Base-by-base conservation (phyloP, 2,113 vertebrate genomes). In the Semnornis frantzii region DNA sequence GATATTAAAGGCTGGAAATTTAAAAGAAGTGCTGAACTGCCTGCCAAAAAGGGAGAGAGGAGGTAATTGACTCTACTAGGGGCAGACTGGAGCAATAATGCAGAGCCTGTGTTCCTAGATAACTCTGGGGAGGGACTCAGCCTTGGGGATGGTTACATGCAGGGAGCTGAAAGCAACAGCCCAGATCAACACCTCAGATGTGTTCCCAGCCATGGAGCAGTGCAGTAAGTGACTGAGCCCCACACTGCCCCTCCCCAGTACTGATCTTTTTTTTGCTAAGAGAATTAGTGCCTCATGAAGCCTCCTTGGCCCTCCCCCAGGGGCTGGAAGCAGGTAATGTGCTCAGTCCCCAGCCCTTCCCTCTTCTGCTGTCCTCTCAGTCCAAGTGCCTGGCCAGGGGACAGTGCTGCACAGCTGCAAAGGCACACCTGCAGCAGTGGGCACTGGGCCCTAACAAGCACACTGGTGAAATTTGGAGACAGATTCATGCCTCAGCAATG, bases 21-120 rank as follows among this genome's bases (percentile, higher is more conserved):
- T 52, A 82, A 92, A 90, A 96, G 74, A 90, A 96, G 74, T 72
- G 88, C 73, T 76, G 91, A 90, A 65, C 34, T 73, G 84, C 34
- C 77, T 96, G 94, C 95, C 95, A 93, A 55, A 93, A 95, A 75
- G 63, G 0, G 1, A 31, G 89, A 86, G 95, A 65, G 89, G 92
- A 92, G 90, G 92, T 94, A 96, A 94, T 86, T 84, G 91, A 75
- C 90, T 94, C 83, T 87, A 92, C 82, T 58, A 90, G 89, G 55
- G 66, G 63, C 77, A 90, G 81, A 63, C 34, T 79, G 85, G 70
- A 64, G 94, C 77, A 24, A 77, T 57, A 83, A 88, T 64, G 54
- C 70, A 72, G 73, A 92, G 77, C 70, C 44, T 31, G 77, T 62
- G 63, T 89, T 96, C 93, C 92, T 89, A 92, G 92, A 83, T 52